Percentiles rank a stretch among this genome's conserved stretches.
Conservation (phyloP, 2,888 invertebrate genomes). For the Glyphotaelius pellucidus region DNA sequence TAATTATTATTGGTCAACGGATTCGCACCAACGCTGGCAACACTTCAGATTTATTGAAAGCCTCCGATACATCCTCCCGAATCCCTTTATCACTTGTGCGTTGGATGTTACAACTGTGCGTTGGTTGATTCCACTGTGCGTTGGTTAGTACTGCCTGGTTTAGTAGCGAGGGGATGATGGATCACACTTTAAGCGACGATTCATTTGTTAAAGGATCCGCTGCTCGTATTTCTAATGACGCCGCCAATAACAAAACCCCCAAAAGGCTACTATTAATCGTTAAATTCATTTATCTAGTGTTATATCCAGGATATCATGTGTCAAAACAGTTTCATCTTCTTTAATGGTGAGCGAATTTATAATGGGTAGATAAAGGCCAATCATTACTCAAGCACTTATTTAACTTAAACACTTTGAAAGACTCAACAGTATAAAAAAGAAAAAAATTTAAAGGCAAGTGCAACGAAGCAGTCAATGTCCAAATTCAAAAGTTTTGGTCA, state of each 20-base stretch:
- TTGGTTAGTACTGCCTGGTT: not conserved
- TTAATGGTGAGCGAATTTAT: not conserved
- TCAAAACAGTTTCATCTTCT: not conserved
- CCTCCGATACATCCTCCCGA: conserved; percentile 51
- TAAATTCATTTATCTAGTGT: conserved; percentile 55
- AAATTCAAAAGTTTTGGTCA: too few relatives aligned
- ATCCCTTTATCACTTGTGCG: not conserved
- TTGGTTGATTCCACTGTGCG: not conserved
- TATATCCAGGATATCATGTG: not conserved
- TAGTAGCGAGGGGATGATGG: conserved; percentile 59
- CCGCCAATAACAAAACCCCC: conserved; percentile 43
- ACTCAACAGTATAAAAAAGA: too few relatives aligned
- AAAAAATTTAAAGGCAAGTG: too few relatives aligned
- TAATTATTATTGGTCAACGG: not conserved
- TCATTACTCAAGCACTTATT: not conserved
- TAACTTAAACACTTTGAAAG: not conserved
- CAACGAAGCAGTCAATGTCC: too few relatives aligned
- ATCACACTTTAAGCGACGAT: conserved; percentile 64
- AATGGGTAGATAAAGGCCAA: not conserved
- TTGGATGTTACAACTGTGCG: not conserved
- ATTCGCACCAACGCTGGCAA: not conserved
- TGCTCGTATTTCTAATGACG: conserved; percentile 56
- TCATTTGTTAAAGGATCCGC: conserved; percentile 65
- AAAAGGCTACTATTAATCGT: conserved; percentile 58
- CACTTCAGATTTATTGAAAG: conserved; percentile 37